Evolutionary conservation across 2,888 invertebrate genomes (phyloP), one percentile per base, ranked within the genome.

Genomic region (Brachyptera putata): DNA sequence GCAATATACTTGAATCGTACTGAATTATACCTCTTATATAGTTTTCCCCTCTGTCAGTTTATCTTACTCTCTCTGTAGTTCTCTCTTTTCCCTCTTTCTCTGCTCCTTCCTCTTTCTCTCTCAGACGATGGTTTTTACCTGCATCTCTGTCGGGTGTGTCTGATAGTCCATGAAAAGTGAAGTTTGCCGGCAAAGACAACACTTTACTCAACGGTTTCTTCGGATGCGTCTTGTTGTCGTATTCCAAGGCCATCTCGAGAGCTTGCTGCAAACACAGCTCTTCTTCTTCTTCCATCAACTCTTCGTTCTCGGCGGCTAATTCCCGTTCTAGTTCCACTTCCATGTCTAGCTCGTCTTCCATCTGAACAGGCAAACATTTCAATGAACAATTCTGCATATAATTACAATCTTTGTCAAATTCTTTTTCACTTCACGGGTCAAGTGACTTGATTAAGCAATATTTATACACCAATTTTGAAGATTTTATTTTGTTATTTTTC

Each of bases 331-430:
- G 70, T 66, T 82, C 80, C 18, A 89, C 83, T 74, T 95, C 95
- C 73, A 93, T 86, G 73, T 95, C 94, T 57, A 94, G 77, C 74
- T 95, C 94, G 66, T 91, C 92, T 72, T 95, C 94, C 89, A 94
- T 91, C 76, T 93, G 85, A 66, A 66, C 66, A 57, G 11, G 43
- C 18, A 48, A 24, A 24, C 1, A 21, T 30, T n/a, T n/a, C n/a
- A n/a, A n/a, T n/a, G n/a, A n/a, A n/a, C n/a, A n/a, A n/a, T n/a
- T n/a, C n/a, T n/a, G n/a, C n/a, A n/a, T n/a, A n/a, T n/a, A n/a
- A n/a, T n/a, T n/a, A n/a, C n/a, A n/a, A n/a, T n/a, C n/a, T n/a
- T n/a, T n/a, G n/a, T n/a, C n/a, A n/a, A n/a, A n/a, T n/a, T n/a
- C n/a, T n/a, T n/a, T n/a, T n/a, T n/a, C n/a, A n/a, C n/a, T n/a